Percentiles rank a stretch among this genome's conserved stretches.
Evolutionary conservation across 2,888 invertebrate species (phyloP).

Genomic region (Drosophila colorata): DNA sequence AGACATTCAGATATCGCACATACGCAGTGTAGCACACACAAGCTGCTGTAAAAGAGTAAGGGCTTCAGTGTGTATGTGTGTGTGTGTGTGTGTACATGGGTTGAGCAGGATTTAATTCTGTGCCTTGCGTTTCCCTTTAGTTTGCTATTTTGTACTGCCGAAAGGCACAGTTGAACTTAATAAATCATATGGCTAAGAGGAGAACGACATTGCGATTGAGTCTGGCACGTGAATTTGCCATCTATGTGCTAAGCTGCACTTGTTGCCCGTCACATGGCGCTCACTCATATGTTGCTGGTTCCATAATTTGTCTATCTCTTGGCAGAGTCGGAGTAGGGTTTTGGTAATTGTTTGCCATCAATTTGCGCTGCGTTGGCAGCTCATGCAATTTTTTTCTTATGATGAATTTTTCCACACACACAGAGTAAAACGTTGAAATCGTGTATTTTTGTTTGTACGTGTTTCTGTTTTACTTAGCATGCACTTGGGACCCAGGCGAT

Average conservation of each 20-base stretch:
- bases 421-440: neutral
- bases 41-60: slow-evolving; percentile 18
- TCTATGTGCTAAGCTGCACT: slow-evolving; percentile 26
- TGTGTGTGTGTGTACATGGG: neutral
- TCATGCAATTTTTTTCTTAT: slow-evolving; percentile 20
- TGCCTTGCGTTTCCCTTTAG: slow-evolving; percentile 30
- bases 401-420: slow-evolving; percentile 6
- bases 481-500: slow-evolving; percentile 7
- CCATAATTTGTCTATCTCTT: slow-evolving; percentile 1
- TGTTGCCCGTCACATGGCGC: slow-evolving; percentile 49
- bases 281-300: slow-evolving; percentile 7
- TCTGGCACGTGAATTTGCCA: slow-evolving; percentile 18
- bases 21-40: slow-evolving; percentile 41
- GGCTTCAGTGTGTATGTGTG: neutral
- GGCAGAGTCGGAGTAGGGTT: slow-evolving; percentile 14
- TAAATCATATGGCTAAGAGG: slow-evolving; percentile 54
- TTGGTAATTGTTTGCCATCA: slow-evolving; percentile 52
- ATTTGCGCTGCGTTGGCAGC: slow-evolving; percentile 40
- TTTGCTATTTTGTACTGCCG: slow-evolving; percentile 16
- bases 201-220: slow-evolving; percentile 26
- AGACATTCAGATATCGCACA: slow-evolving; percentile 39
- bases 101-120: slow-evolving; percentile 26
- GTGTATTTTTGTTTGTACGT: slow-evolving; percentile 10
- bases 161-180: slow-evolving; percentile 46
- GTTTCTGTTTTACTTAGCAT: slow-evolving; percentile 1